phyloP scores from a whole-genome alignment of 35 echinoderm and acorn worm genomes.

The Antedon bifida region DNA sequence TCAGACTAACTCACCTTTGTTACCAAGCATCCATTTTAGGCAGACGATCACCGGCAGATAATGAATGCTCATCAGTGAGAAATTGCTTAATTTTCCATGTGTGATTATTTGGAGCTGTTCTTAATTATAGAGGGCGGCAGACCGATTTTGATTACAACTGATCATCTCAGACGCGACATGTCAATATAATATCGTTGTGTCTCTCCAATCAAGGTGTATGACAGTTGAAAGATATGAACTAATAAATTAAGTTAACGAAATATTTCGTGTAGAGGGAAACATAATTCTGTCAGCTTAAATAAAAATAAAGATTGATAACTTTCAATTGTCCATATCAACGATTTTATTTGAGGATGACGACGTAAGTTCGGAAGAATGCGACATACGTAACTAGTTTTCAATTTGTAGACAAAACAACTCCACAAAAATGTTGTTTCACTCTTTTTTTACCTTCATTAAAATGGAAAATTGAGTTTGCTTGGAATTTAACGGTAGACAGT shows the following conservation, averaged over 20 bases:
- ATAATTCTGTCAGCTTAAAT: not conserved
- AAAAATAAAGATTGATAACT: not conserved
- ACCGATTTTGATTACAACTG: not conserved
- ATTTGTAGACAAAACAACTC: too few species aligned
- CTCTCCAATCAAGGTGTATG: not conserved
- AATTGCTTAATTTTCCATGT: slow-evolving; percentile 2
- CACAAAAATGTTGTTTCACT: too few species aligned
- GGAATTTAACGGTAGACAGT: too few species aligned
- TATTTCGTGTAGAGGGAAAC: not conserved
- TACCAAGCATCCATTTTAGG: not conserved
- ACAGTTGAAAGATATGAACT: not conserved
- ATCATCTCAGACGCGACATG: too few species aligned
- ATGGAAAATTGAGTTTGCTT: too few species aligned
- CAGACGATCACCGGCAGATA: not conserved
- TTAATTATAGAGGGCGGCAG: not conserved
- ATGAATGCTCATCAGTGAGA: not conserved
- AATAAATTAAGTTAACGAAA: not conserved
- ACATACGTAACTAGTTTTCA: too few species aligned
- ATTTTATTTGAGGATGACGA: too few species aligned
- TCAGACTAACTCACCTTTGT: not conserved
- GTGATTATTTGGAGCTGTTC: not conserved
- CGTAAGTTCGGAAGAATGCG: too few species aligned
- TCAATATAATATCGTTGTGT: not conserved
- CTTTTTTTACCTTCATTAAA: too few species aligned
- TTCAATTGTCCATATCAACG: not conserved